These are phyloP conservation scores for Corydoras sp. DNA, from an alignment of 2,113 vertebrate genomes.

Conservation along the genomic window DNA sequence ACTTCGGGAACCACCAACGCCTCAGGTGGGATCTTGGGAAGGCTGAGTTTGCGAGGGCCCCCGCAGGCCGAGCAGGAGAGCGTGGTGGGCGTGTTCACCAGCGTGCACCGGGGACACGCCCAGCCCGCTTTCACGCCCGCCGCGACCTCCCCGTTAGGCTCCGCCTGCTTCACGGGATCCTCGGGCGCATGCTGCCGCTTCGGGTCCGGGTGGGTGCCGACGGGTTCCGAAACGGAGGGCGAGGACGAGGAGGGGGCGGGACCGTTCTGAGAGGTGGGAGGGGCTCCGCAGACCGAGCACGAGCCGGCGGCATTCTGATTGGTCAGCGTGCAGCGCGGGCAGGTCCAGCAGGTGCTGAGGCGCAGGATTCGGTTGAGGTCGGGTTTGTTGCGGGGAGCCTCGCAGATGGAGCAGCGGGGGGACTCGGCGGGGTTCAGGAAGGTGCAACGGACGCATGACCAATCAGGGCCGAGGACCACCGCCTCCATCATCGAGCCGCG, in stretches of 20 bases:
- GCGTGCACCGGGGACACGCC: constrained; percentile 90
- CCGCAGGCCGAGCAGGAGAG: constrained; percentile 91
- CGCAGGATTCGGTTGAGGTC: constrained; percentile 94
- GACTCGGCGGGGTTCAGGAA: constrained; percentile 83
- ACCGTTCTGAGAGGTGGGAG: constrained; percentile 51
- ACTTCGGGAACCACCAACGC: constrained; percentile 92
- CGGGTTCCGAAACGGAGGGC: constrained; percentile 44
- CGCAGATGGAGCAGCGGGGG: constrained; percentile 93
- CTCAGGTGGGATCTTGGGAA: constrained; percentile 95
- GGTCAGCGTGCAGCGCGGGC: constrained; percentile 88
- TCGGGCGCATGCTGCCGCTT: constrained; percentile 63
- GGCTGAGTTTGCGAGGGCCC: constrained; percentile 86
- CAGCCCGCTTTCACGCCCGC: constrained; percentile 62
- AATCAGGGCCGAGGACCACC: constrained; percentile 72
- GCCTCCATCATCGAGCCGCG: constrained; percentile 85
- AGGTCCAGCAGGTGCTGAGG: constrained; percentile 92
- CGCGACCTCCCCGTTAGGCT: constrained; percentile 59
- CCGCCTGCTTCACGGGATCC: constrained; percentile 50
- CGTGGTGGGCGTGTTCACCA: constrained; percentile 86
- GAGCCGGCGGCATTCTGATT: constrained; percentile 82
- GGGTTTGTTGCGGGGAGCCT: constrained; percentile 90
- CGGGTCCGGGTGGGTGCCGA: constrained; percentile 69
- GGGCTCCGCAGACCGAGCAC: constrained; percentile 80
- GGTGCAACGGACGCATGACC: constrained; percentile 95
- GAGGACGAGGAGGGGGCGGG: constrained; percentile 37